Percentiles rank a stretch among this genome's conserved stretches.
Conservation (phyloP, 2,888 invertebrate species). For the Netelia melanura region DNA sequence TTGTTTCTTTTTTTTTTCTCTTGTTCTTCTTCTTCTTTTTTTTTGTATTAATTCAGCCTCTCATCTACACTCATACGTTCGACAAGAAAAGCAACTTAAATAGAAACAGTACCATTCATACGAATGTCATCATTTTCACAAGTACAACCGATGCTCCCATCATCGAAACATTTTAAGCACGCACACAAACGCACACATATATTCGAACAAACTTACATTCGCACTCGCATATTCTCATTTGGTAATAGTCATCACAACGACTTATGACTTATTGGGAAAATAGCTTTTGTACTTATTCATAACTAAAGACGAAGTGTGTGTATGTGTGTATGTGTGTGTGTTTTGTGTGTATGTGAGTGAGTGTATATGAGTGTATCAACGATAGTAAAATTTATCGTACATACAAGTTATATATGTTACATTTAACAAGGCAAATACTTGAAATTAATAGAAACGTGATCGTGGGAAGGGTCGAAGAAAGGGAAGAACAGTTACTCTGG, state of each 20-base stretch:
- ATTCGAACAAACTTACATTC: slow-evolving; percentile 47
- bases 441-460: slow-evolving; percentile 68
- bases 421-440: slow-evolving; percentile 74
- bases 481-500: slow-evolving; percentile 57
- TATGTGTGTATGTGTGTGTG: slow-evolving; percentile 32
- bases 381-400: slow-evolving; percentile 70
- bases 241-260: slow-evolving; percentile 80
- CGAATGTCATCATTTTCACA: slow-evolving; percentile 61
- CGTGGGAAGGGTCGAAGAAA: slow-evolving; percentile 5
- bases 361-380: slow-evolving; percentile 30
- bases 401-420: slow-evolving; percentile 68
- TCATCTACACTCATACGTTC: slow-evolving; percentile 70
- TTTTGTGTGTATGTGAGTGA: slow-evolving; percentile 37
- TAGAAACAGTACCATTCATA: slow-evolving; percentile 68
- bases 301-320: slow-evolving; percentile 72
- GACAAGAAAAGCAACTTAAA: slow-evolving; percentile 76
- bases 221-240: slow-evolving; percentile 76
- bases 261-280: slow-evolving; percentile 78
- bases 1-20: slow-evolving; percentile 57
- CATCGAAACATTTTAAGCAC: slow-evolving; percentile 57
- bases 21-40: slow-evolving; percentile 55
- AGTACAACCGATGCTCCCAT: slow-evolving; percentile 60
- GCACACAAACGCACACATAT: slow-evolving; percentile 67
- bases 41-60: slow-evolving; percentile 66
- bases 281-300: slow-evolving; percentile 81